Percentiles rank a stretch among this genome's conserved stretches.
Evolutionary conservation across 2,888 invertebrate genomes (phyloP).

Genomic region (Drosophila mettleri): DNA sequence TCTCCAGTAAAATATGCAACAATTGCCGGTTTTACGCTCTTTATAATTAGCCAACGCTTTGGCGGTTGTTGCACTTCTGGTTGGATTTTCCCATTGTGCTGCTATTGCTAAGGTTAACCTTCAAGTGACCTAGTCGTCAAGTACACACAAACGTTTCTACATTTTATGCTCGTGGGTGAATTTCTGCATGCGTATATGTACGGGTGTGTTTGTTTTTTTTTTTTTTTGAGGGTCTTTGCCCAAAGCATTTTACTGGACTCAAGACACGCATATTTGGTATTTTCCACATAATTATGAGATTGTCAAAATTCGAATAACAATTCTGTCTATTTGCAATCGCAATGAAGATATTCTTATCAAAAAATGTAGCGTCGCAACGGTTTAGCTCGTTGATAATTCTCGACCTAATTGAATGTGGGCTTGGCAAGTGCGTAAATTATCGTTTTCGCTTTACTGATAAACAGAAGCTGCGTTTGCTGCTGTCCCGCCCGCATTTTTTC

Average conservation of each 20-base stretch:
- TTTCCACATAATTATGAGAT: background rate
- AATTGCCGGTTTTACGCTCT: conserved; percentile 51
- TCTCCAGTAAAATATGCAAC: conserved; percentile 59
- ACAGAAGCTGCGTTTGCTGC: conserved; percentile 5
- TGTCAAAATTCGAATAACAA: background rate
- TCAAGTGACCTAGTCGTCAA: conserved; percentile 73
- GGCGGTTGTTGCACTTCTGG: conserved; percentile 51
- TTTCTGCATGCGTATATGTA: conserved; percentile 17
- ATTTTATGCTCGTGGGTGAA: conserved; percentile 12
- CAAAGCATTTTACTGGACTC: conserved; percentile 20
- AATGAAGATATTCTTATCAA: conserved; percentile 27
- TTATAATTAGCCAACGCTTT: conserved; percentile 23
- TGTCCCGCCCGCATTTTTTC: conserved; percentile 15
- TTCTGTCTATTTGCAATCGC: background rate
- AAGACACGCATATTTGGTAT: conserved; percentile 8
- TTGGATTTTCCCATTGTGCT: conserved; percentile 52
- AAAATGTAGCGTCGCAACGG: background rate
- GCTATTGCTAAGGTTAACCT: conserved; percentile 66
- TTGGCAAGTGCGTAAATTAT: conserved; percentile 15
- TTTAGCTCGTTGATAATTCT: conserved; percentile 3
- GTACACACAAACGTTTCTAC: conserved; percentile 46
- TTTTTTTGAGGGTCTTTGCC: conserved; percentile 26
- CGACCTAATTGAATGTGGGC: conserved; percentile 25
- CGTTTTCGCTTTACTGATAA: conserved; percentile 27
- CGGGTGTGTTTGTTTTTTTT: conserved; percentile 10